These are phyloP conservation scores for Entomyzon cyanotis DNA, from an alignment of 2,113 vertebrate genomes.

Conservation along the genomic window DNA sequence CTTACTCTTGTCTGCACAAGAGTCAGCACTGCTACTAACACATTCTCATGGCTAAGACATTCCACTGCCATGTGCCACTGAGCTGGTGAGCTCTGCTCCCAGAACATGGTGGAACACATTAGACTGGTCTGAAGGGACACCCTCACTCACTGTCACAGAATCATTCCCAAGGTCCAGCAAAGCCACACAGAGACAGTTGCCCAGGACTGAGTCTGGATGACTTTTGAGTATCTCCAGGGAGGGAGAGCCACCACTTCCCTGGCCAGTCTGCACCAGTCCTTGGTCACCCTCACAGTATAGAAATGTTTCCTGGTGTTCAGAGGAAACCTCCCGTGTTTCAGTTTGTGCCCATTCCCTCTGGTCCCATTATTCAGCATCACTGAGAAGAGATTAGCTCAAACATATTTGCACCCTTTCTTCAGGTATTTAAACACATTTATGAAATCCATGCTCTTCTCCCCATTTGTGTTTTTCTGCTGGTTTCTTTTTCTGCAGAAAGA, in stretches of 20 bases:
- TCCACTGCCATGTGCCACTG: not conserved
- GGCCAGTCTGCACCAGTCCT: not conserved
- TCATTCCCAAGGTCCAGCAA: not conserved
- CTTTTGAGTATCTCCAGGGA: not conserved
- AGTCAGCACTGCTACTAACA: not conserved
- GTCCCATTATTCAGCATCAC: not conserved
- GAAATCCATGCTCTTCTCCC: fast-evolving
- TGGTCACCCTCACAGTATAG: not conserved
- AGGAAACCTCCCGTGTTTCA: not conserved
- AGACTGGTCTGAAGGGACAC: not conserved
- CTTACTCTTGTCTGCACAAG: not conserved
- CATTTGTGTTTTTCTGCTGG: not conserved
- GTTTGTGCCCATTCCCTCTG: not conserved
- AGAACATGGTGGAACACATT: not conserved
- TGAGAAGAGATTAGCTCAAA: not conserved
- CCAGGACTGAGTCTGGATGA: not conserved
- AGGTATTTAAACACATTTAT: not conserved
- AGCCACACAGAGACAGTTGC: not conserved
- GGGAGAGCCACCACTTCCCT: not conserved
- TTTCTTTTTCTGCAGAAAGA: not conserved
- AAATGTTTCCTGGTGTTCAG: not conserved
- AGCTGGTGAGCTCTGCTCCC: not conserved
- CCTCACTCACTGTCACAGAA: not conserved
- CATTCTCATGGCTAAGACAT: not conserved
- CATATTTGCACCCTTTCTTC: not conserved